phyloP scores from a whole-genome alignment of 2,113 vertebrate species.

The Emberiza fucata region DNA sequence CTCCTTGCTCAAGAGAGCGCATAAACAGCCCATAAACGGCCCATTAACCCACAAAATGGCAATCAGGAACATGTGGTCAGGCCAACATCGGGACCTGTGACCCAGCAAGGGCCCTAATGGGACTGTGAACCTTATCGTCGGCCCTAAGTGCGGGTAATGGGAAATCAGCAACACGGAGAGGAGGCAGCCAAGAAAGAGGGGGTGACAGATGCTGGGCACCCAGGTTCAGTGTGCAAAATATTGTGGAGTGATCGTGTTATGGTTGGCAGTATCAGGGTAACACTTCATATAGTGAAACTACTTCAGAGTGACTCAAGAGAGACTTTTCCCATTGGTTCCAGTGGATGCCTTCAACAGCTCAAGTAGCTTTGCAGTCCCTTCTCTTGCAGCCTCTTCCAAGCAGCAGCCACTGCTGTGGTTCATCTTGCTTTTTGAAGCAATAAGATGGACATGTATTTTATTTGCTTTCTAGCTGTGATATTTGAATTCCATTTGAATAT shows the following conservation, averaged over 20 bases:
- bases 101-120: conserved; percentile 45
- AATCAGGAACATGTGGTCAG: conserved; percentile 5
- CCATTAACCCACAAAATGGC: conserved; percentile 56
- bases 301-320: not conserved
- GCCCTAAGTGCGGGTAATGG: not conserved
- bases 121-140: not conserved
- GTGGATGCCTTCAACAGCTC: not conserved
- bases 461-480: not conserved
- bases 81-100: conserved; percentile 41
- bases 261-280: not conserved
- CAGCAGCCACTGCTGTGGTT: not conserved
- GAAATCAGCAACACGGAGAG: not conserved
- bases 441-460: not conserved
- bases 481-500: not conserved
- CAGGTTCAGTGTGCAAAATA: not conserved
- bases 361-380: not conserved
- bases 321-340: rapidly evolving
- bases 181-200: not conserved
- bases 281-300: rapidly evolving
- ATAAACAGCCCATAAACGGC: conserved; percentile 58
- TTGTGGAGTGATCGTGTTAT: rapidly evolving
- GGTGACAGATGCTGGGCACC: rapidly evolving
- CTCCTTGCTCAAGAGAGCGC: conserved; percentile 40
- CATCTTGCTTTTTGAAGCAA: not conserved
- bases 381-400: not conserved